These are phyloP conservation scores for Callinectes sapidus DNA, from an alignment of 2,888 invertebrate species.

Conservation along the genomic window DNA sequence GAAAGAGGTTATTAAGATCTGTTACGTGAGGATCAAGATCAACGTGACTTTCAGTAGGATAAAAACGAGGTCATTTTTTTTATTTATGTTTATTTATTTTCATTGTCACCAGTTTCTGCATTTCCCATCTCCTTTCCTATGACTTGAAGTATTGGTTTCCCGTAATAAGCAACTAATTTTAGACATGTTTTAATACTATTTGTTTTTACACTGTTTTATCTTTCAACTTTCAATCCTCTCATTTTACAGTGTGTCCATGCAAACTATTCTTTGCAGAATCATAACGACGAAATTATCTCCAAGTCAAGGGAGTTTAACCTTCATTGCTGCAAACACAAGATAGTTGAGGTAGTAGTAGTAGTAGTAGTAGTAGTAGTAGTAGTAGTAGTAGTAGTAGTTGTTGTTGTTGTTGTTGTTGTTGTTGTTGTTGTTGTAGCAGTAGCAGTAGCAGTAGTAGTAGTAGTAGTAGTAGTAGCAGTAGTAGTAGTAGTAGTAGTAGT, in stretches of 20 bases:
- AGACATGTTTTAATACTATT: neutral
- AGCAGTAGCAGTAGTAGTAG: slow-evolving; percentile 27
- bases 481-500: neutral
- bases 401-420: slow-evolving; percentile 34
- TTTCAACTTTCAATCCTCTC: too few relatives aligned
- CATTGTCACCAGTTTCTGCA: neutral
- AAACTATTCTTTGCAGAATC: too few relatives aligned
- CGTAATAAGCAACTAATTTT: neutral
- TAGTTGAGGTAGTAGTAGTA: neutral
- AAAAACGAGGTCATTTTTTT: neutral
- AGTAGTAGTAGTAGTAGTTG: slow-evolving; percentile 45
- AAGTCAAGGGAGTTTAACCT: too few relatives aligned
- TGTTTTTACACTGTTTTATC: too few relatives aligned
- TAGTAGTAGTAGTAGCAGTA: neutral
- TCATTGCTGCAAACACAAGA: too few relatives aligned
- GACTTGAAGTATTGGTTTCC: neutral
- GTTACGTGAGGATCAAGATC: neutral
- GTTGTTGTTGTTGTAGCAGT: neutral
- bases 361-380: slow-evolving; percentile 45
- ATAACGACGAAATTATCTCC: too few relatives aligned
- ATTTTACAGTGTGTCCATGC: too few relatives aligned
- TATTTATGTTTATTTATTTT: too few relatives aligned
- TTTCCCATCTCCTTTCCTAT: neutral
- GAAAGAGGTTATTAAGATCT: neutral
- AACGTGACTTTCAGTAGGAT: neutral